Evolutionary conservation across 2,888 invertebrate species (phyloP).

Genomic region (Halictus ligatus): DNA sequence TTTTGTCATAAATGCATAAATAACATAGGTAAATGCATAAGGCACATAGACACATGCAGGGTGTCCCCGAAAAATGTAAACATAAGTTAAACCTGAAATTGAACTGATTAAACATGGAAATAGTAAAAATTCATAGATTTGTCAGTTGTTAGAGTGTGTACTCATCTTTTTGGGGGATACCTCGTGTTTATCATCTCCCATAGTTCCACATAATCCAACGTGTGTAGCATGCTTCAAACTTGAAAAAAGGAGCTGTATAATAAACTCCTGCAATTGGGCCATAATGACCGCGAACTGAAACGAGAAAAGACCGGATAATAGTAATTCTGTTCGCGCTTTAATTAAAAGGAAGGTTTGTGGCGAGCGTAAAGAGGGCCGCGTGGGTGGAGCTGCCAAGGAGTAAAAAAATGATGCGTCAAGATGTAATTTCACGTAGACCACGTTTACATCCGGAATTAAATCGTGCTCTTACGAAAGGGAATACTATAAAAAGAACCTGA

Average conservation of each 20-base stretch:
- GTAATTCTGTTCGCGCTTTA: constrained; percentile 9
- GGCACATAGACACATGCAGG: no score
- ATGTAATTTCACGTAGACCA: constrained; percentile 1
- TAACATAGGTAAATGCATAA: no score
- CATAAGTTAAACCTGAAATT: no score
- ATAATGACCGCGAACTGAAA: neutral
- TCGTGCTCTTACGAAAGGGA: neutral
- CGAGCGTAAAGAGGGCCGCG: neutral
- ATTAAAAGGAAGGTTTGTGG: constrained; percentile 9
- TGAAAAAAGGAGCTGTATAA: neutral
- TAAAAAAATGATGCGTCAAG: neutral
- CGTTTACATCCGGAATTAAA: neutral
- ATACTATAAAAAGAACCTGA: neutral
- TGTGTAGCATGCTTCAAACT: neutral
- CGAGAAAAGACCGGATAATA: constrained; percentile 11
- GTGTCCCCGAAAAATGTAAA: no score
- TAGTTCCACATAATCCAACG: neutral
- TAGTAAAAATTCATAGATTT: no score
- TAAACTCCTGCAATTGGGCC: neutral
- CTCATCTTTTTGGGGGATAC: no score
- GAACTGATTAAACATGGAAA: no score
- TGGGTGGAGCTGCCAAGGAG: neutral
- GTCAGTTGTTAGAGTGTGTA: no score
- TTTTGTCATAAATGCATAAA: no score
- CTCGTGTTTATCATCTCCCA: neutral